phyloP scores from a whole-genome alignment of 2,113 vertebrate species.

The Atherinomorus stipes region DNA sequence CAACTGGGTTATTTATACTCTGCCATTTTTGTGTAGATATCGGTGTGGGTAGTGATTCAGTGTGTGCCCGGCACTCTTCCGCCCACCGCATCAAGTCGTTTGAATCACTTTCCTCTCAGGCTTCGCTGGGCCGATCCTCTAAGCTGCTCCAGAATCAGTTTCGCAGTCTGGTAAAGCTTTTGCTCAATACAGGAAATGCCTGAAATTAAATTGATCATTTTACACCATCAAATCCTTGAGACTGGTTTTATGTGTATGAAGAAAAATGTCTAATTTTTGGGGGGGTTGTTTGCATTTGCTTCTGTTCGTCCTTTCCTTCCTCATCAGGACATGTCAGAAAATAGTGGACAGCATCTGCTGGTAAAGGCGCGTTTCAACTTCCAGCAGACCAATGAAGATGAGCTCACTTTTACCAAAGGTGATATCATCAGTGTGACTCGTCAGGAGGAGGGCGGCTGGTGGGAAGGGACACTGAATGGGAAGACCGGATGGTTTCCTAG shows the following conservation, averaged over 20 bases:
- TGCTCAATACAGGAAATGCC: not conserved
- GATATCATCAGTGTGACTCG: slow-evolving; percentile 95
- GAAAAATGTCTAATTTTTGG: not conserved
- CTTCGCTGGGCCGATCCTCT: slow-evolving; percentile 90
- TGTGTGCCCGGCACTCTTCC: slow-evolving; percentile 91
- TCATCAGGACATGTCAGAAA: slow-evolving; percentile 96
- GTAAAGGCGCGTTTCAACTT: slow-evolving; percentile 97
- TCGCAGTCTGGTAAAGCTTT: slow-evolving; percentile 93
- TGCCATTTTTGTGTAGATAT: slow-evolving; percentile 86
- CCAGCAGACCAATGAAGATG: slow-evolving; percentile 98
- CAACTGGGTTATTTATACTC: slow-evolving; percentile 48
- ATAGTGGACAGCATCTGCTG: slow-evolving; percentile 90
- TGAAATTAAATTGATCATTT: not conserved
- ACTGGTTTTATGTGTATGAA: too few species aligned
- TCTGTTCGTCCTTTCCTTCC: not conserved
- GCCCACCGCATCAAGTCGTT: slow-evolving; percentile 96
- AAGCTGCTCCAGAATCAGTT: slow-evolving; percentile 96
- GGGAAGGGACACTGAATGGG: slow-evolving; percentile 92
- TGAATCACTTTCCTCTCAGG: slow-evolving; percentile 93
- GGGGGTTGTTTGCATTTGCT: not conserved
- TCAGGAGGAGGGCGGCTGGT: slow-evolving; percentile 98
- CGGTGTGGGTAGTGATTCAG: slow-evolving; percentile 95
- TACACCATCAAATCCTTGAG: too few species aligned
- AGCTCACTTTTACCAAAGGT: slow-evolving; percentile 95
- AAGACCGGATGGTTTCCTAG: slow-evolving; percentile 98